Evolutionary conservation across 1,140 invertebrate species (phyloP), one percentile per base, ranked within the genome.

Genomic region (Aleiodes sp.): DNA sequence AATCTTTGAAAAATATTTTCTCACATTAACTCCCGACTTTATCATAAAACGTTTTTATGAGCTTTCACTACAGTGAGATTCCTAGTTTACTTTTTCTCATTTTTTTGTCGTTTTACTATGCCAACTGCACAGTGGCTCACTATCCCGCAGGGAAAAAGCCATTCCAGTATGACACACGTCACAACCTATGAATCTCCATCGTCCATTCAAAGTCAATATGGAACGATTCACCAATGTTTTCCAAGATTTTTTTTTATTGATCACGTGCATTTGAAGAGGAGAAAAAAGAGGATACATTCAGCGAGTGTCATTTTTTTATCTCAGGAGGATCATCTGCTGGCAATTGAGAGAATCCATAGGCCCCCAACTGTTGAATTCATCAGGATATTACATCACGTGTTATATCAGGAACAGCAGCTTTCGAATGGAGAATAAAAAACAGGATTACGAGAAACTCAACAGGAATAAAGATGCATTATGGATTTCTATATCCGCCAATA

Each of bases 351-450:
- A 10, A 57, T 57, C 52, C 3, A 63, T 8, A 41, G 8, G 35
- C 24, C 14, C 24, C n/a, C 31, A 16, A 43, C 26, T 39, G 24
- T 29, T 26, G 26, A 7, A 28, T 64, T 39, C 46, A 37, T 67
- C 52, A 16, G n/a, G 46, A 67, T 67, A 67, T 67, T 67, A 56
- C 33, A 16, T 67, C 65, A 67, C 52, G 65, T 67, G 65, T 59
- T 67, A 67, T 59, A 67, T 67, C 26, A 16, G 31, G 16, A 26
- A 21, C 39, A 10, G 12, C 16, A 31, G 46, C 9, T 33, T 14
- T 26, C 39, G 33, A 6, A 28, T n/a, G n/a, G 35, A 39, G 52
- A 46, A 14, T 21, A 21, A 35, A 19, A 39, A 14, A 39, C n/a
- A n/a, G 31, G n/a, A 28, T 67, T 12, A 59, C 52, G 14, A 39